phyloP scores from a whole-genome alignment of 2,113 vertebrate genomes.

The Cyanoramphus novaezelandiae region DNA sequence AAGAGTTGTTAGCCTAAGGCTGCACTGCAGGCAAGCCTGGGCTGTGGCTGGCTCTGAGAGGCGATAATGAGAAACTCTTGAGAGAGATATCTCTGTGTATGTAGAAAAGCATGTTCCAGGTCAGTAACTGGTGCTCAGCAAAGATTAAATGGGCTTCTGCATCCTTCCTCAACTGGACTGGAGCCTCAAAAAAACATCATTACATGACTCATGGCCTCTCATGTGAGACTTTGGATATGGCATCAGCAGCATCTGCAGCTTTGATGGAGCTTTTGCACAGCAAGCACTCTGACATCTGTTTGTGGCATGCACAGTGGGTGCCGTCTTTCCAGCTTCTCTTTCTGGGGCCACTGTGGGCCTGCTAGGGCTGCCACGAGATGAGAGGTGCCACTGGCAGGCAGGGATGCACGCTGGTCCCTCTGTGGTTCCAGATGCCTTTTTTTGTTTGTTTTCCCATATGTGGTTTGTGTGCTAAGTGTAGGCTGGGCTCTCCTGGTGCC shows the following conservation, averaged over 20 bases:
- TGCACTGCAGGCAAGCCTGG: background rate
- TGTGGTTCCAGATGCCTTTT: background rate
- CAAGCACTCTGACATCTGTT: constrained; percentile 32
- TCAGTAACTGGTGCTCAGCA: background rate
- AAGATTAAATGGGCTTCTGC: background rate
- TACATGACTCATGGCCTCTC: background rate
- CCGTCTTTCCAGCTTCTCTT: background rate
- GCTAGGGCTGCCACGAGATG: background rate
- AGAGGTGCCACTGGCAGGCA: background rate
- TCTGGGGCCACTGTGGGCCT: background rate
- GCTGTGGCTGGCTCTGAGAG: background rate
- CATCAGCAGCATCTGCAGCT: constrained; percentile 47
- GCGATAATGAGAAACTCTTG: background rate
- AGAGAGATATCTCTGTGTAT: background rate
- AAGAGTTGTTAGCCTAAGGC: background rate
- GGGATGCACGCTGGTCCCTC: background rate
- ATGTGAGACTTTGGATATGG: background rate
- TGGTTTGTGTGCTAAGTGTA: background rate
- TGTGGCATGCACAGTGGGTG: constrained; percentile 23
- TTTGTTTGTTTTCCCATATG: background rate
- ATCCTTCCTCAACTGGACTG: background rate
- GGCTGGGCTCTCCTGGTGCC: background rate
- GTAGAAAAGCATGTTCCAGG: background rate
- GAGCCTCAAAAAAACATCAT: background rate
- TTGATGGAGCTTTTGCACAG: constrained; percentile 10